Evolutionary conservation across 2,888 invertebrate species (phyloP), one percentile per base, ranked within the genome.

Genomic region (Ectemnius continuus): DNA sequence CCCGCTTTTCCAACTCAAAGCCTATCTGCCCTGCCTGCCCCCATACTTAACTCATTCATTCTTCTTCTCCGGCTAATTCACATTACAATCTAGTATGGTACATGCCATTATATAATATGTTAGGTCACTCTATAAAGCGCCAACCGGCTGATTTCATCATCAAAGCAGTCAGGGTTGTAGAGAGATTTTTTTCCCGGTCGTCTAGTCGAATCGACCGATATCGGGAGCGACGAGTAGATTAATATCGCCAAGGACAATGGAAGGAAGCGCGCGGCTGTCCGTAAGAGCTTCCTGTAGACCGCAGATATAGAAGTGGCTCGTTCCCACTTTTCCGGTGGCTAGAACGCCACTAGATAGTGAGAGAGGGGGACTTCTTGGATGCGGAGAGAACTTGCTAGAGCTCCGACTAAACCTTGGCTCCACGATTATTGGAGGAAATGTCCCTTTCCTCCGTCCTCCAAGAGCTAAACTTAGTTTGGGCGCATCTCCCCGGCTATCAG

Each of bases 211-310:
- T 58, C n/a, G 65, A 57, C 13, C 20, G 16, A 20, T 36, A 36
- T 20, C 46, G 23, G n/a, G 23, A 16, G 16, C 13, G 23, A 46
- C 8, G 45, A 20, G n/a, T n/a, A 76, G 70, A 75, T 76, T 76
- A 67, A 61, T 76, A 76, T 75, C 76, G 64, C 36, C 48, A 26
- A 58, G 16, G 57, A 75, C 75, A 75, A 76, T 75, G 57, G 57
- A 1, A 67, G 76, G 76, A 75, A 76, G 67, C 60, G 64, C 36
- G 36, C 70, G 67, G 61, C 66, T 61, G 57, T 6, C 28, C 61
- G 4, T 70, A 61, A 70, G 67, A 76, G 70, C 75, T 67, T 61
- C 64, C 58, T 61, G 64, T 2, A n/a, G 28, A 60, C 48, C 18
- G 18, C 61, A 3, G 61, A 45, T 36, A 36, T 64, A 14, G 61